Conservation (phyloP, 2,113 vertebrate species). For the Hippocampus guttulatus region DNA sequence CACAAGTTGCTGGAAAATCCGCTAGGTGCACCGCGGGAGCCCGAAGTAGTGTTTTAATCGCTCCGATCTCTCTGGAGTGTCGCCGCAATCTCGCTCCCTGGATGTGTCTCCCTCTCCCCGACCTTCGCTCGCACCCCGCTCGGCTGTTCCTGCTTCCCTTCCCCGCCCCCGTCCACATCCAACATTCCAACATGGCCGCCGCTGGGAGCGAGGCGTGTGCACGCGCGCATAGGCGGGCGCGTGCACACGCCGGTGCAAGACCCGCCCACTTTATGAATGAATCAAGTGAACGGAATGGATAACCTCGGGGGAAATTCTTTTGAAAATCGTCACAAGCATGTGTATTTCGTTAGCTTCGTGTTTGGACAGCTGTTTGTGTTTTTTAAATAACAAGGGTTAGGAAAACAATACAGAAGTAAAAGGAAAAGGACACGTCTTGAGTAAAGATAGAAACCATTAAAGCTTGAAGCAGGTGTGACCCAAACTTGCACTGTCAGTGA, state of each 20-base stretch:
- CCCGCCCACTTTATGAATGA: conserved; percentile 7
- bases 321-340: not conserved
- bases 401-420: not conserved
- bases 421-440: not conserved
- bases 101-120: conserved; percentile 5
- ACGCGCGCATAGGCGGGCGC: not conserved
- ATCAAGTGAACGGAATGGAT: not conserved
- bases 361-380: not conserved
- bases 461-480: not conserved
- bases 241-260: not conserved
- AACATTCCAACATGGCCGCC: conserved; percentile 71
- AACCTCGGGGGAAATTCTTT: no score
- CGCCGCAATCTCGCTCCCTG: conserved; percentile 25
- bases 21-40: conserved; percentile 20
- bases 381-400: not conserved
- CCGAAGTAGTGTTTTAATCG: conserved; percentile 26
- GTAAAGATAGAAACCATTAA: not conserved
- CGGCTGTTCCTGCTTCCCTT: conserved; percentile 59
- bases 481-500: not conserved
- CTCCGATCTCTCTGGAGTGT: conserved; percentile 18
- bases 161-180: conserved; percentile 48
- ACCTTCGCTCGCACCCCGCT: conserved; percentile 22
- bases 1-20: conserved; percentile 3
- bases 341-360: not conserved
- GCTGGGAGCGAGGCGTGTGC: conserved; percentile 27